These are phyloP conservation scores for Periophthalmus magnuspinnatus DNA, from an alignment of 2,797 vertebrate genomes.

Conservation along the genomic window DNA sequence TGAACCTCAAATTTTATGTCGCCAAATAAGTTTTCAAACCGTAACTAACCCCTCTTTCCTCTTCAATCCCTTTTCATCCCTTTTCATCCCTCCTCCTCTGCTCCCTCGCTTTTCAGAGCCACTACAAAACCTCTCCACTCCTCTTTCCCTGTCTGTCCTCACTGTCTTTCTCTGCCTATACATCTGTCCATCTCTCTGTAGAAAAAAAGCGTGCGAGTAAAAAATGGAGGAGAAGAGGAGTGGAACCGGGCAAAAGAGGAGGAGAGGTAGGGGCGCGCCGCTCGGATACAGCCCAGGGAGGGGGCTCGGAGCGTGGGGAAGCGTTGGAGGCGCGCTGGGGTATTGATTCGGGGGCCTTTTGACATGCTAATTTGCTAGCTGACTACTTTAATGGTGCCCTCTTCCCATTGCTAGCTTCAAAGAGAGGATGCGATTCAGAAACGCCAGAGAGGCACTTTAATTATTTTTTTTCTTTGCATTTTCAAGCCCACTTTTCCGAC, in stretches of 20 bases:
- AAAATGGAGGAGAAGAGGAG: slow-evolving; percentile 20
- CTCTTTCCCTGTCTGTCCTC: slow-evolving; percentile 44
- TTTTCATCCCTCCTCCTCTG: slow-evolving; percentile 29
- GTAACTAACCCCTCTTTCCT: slow-evolving; percentile 34
- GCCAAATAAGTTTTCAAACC: slow-evolving; percentile 54
- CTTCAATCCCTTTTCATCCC: slow-evolving; percentile 16
- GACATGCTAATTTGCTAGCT: slow-evolving; percentile 84
- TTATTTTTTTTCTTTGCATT: slow-evolving; percentile 13
- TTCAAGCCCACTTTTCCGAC: slow-evolving; percentile 17
- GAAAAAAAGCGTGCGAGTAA: slow-evolving; percentile 49
- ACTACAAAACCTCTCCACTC: slow-evolving; percentile 8
- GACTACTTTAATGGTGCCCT: slow-evolving; percentile 79
- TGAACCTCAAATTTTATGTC: neutral
- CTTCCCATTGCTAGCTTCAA: slow-evolving; percentile 81
- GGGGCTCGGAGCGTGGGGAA: slow-evolving; percentile 55
- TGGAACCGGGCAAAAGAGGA: slow-evolving; percentile 48
- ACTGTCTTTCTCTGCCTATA: slow-evolving; percentile 62
- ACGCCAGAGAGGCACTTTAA: slow-evolving; percentile 50
- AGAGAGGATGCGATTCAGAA: slow-evolving; percentile 81
- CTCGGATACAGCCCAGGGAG: slow-evolving; percentile 35
- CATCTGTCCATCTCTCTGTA: slow-evolving; percentile 58
- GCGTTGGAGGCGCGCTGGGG: slow-evolving; percentile 69
- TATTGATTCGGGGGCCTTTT: slow-evolving; percentile 85
- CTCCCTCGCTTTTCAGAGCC: slow-evolving; percentile 40
- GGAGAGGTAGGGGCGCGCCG: slow-evolving; percentile 52